These are phyloP conservation scores for Parnassius smintheus DNA, from an alignment of 2,888 invertebrate genomes.

Conservation along the genomic window DNA sequence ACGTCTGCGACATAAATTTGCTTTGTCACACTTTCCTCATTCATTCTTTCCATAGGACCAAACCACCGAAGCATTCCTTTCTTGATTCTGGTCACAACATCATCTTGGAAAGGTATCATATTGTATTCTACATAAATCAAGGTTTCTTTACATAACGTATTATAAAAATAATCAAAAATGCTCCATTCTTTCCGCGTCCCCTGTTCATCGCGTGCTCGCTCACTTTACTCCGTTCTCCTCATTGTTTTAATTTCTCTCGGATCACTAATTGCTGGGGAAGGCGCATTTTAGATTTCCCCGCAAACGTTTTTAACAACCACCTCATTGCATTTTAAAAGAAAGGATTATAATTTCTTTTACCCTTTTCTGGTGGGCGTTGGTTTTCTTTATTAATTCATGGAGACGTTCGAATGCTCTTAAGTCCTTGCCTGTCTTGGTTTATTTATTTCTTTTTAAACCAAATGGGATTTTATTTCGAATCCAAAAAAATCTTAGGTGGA, in stretches of 20 bases:
- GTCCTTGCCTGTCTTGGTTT: constrained; percentile 15
- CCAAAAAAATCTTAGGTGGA: too few relatives aligned
- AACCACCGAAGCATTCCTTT: too few relatives aligned
- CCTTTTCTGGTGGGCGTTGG: constrained; percentile 54
- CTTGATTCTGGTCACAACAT: too few relatives aligned
- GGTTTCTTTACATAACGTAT: constrained; percentile 9
- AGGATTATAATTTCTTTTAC: constrained; percentile 77
- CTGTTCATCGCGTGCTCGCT: constrained; percentile 41
- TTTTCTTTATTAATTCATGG: constrained; percentile 70
- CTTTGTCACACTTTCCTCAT: too few relatives aligned
- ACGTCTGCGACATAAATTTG: too few relatives aligned
- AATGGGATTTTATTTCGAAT: too few relatives aligned
- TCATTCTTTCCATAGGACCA: too few relatives aligned
- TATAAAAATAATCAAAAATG: constrained; percentile 30
- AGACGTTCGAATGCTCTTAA: constrained; percentile 50
- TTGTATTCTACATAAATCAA: too few relatives aligned
- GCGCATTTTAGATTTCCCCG: constrained; percentile 73
- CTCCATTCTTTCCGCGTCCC: constrained; percentile 44
- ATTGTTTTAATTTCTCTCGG: constrained; percentile 76
- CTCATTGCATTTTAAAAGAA: constrained; percentile 81
- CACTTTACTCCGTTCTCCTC: constrained; percentile 45
- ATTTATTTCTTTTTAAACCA: constrained; percentile 13
- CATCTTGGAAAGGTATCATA: too few relatives aligned
- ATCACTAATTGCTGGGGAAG: constrained; percentile 76
- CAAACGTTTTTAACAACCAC: constrained; percentile 78